Percentiles rank a stretch among this genome's conserved stretches.
Evolutionary conservation across 2,797 vertebrate species (phyloP).

Genomic region (Nothura maculosa): DNA sequence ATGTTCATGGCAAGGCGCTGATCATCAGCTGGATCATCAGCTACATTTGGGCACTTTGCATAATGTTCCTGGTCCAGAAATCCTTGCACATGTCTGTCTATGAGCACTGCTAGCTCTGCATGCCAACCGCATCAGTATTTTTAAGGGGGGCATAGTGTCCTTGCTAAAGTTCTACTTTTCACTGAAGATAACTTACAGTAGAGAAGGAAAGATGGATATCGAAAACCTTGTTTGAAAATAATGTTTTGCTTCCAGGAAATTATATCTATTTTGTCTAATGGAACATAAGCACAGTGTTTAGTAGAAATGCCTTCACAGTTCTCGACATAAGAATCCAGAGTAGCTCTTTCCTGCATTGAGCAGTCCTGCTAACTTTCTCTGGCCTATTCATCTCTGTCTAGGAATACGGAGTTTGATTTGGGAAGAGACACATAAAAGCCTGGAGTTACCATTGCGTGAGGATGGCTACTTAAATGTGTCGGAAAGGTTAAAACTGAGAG

Average conservation of each 20-base stretch:
- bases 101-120: background rate
- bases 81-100: background rate
- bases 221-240: background rate
- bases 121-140: background rate
- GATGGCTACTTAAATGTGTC: background rate
- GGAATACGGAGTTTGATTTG: background rate
- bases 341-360: background rate
- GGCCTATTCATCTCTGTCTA: background rate
- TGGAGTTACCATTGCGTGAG: background rate
- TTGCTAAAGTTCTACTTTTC: background rate
- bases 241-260: background rate
- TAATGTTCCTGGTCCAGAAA: background rate
- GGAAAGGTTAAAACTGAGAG: constrained; percentile 9
- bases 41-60: background rate
- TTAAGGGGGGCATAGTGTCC: background rate
- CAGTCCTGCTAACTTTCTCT: fast-evolving
- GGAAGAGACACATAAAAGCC: background rate
- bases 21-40: background rate
- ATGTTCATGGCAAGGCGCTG: background rate
- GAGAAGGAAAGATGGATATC: fast-evolving
- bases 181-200: background rate
- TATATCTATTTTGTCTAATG: background rate
- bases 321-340: background rate
- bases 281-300: background rate
- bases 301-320: background rate